Conservation (phyloP, 2,888 invertebrate genomes). For the Theodoxus fluviatilis region DNA sequence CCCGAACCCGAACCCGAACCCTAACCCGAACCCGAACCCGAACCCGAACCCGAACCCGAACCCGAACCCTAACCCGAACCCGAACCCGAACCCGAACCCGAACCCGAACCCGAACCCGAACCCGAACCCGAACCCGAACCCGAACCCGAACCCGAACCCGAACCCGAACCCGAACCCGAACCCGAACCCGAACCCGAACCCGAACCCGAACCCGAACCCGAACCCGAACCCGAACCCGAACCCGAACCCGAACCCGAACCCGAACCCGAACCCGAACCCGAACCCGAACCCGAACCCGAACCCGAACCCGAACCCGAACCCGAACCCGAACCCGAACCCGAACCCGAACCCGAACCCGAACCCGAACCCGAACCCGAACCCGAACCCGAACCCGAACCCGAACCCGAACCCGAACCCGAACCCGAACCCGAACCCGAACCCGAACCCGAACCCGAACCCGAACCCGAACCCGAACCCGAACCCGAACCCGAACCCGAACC, state of each 20-base stretch:
- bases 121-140: conserved; percentile 6
- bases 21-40: not conserved
- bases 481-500: not conserved
- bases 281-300: conserved; percentile 14
- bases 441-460: not conserved
- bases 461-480: not conserved
- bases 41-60: conserved; percentile 1
- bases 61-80: conserved; percentile 10
- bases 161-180: conserved; percentile 6
- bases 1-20: conserved; percentile 13
- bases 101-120: conserved; percentile 6
- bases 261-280: conserved; percentile 16
- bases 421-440: not conserved
- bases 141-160: conserved; percentile 1
- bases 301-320: conserved; percentile 16
- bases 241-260: conserved; percentile 14
- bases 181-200: conserved; percentile 13
- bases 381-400: not conserved
- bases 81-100: conserved; percentile 3
- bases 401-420: conserved; percentile 5
- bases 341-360: not conserved
- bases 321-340: conserved; percentile 12
- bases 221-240: conserved; percentile 16
- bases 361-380: conserved; percentile 13
- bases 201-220: conserved; percentile 16